phyloP scores from a whole-genome alignment of 2,113 vertebrate genomes.

The Antennarius striatus region DNA sequence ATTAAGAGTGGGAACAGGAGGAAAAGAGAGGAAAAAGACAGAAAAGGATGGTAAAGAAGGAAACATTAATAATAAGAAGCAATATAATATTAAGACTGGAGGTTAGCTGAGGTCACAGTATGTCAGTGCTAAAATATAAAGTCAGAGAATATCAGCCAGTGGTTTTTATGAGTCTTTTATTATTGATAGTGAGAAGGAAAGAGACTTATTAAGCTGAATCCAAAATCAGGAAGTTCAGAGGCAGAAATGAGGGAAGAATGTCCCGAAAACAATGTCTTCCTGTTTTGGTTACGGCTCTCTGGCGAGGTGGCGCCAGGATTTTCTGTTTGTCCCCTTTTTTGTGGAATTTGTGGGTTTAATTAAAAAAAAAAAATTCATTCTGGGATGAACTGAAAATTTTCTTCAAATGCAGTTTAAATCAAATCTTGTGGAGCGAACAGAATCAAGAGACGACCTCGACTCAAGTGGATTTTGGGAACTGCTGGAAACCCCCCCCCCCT shows the following conservation, averaged over 20 bases:
- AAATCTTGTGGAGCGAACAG: no score
- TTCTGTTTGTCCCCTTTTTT: constrained; percentile 15
- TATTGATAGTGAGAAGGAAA: constrained; percentile 70
- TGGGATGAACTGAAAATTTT: neutral
- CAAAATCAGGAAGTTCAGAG: constrained; percentile 63
- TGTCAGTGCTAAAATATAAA: constrained; percentile 71
- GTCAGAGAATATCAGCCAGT: constrained; percentile 62
- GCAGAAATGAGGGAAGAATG: constrained; percentile 35
- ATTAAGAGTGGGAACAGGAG: constrained; percentile 48
- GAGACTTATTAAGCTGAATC: constrained; percentile 70
- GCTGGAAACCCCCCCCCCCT: no score
- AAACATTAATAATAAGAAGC: constrained; percentile 67
- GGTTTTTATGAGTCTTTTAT: constrained; percentile 75
- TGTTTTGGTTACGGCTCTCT: constrained; percentile 34
- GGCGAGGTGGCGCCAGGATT: constrained; percentile 34
- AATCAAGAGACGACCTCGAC: no score
- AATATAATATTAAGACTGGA: constrained; percentile 74
- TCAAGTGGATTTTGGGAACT: no score
- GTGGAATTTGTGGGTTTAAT: constrained; percentile 33
- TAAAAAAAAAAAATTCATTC: constrained; percentile 35
- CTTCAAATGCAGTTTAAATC: no score
- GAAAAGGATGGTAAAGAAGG: constrained; percentile 43
- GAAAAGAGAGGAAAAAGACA: constrained; percentile 8
- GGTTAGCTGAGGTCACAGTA: constrained; percentile 65
- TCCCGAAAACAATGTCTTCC: constrained; percentile 40